phyloP scores from a whole-genome alignment of 2,797 vertebrate species.

The Acomys russatus region DNA sequence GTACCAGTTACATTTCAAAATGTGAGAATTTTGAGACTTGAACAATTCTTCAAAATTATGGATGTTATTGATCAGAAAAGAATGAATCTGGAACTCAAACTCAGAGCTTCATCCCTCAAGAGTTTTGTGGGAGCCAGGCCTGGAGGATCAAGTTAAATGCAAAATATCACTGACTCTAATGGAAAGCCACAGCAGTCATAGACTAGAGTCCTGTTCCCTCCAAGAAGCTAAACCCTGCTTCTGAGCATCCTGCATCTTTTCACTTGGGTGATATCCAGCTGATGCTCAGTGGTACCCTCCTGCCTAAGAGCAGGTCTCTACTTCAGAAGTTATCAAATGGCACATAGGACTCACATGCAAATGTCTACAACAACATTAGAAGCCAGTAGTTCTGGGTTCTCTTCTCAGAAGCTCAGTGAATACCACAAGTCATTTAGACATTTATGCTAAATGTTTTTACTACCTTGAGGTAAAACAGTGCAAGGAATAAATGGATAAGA shows the following conservation, averaged over 20 bases:
- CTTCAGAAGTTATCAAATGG: neutral
- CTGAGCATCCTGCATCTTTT: neutral
- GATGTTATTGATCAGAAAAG: neutral
- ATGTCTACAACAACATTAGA: neutral
- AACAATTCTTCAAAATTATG: neutral
- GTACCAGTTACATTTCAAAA: neutral
- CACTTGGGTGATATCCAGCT: neutral
- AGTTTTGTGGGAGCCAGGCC: neutral
- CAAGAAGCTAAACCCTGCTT: neutral
- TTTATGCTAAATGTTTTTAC: neutral
- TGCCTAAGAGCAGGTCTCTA: neutral
- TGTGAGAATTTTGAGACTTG: neutral
- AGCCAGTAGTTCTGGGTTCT: neutral
- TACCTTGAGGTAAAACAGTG: conserved; percentile 27
- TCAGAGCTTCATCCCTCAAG: neutral
- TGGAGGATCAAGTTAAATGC: neutral
- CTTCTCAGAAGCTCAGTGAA: neutral
- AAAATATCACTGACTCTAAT: neutral
- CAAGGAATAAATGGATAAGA: conserved; percentile 30
- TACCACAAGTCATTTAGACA: neutral
- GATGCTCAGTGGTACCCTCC: neutral
- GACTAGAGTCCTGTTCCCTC: neutral
- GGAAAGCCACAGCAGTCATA: neutral
- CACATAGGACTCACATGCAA: too few species aligned
- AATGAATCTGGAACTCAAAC: neutral